Conservation (phyloP, 2,888 invertebrate species). For the Bhutanitis thaidina region DNA sequence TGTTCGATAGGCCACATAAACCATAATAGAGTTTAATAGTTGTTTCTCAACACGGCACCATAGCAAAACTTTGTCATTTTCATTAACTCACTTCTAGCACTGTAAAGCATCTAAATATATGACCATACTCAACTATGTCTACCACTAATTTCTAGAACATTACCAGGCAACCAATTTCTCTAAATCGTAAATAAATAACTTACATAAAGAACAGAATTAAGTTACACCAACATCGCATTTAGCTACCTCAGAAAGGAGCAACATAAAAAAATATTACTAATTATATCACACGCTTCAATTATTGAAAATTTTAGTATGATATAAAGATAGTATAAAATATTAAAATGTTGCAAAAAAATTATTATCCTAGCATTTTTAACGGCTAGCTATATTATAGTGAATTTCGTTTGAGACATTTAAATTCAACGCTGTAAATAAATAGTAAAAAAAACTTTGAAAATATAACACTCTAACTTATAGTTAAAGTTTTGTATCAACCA, state of each 20-base stretch:
- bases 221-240: conserved; percentile 51
- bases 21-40: not conserved
- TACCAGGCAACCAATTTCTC: conserved; percentile 63
- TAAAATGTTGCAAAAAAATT: conserved; percentile 45
- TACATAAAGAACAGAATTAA: conserved; percentile 53
- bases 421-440: conserved; percentile 66
- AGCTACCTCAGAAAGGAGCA: conserved; percentile 65
- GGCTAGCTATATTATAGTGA: conserved; percentile 36
- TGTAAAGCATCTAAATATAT: conserved; percentile 62
- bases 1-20: too few species aligned
- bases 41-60: conserved; percentile 24
- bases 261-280: conserved; percentile 48
- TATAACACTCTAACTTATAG: conserved; percentile 76
- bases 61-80: conserved; percentile 20
- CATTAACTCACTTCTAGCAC: conserved; percentile 49
- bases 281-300: conserved; percentile 74
- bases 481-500: conserved; percentile 76
- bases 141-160: conserved; percentile 54
- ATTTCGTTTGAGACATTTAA: conserved; percentile 58
- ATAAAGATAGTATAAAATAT: conserved; percentile 42
- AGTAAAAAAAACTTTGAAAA: conserved; percentile 52
- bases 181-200: conserved; percentile 69
- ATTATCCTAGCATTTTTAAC: conserved; percentile 49
- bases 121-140: conserved; percentile 55
- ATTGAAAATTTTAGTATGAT: conserved; percentile 51